phyloP scores from a whole-genome alignment of 2,797 vertebrate species.

The Sylvia borin region DNA sequence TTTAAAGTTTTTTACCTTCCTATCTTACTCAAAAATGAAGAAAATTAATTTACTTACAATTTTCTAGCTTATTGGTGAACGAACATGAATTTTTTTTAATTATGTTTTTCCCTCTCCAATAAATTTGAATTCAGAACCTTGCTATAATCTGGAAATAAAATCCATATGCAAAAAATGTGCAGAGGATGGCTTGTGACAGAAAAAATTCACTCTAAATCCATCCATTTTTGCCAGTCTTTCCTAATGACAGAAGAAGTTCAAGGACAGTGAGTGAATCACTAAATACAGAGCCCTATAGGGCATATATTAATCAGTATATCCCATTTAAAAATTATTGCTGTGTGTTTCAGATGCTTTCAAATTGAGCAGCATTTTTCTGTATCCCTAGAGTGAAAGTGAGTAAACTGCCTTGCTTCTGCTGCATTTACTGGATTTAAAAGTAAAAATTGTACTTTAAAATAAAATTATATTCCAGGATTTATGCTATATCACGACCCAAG shows the following conservation, averaged over 20 bases:
- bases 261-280: neutral
- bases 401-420: neutral
- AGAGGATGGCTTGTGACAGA: neutral
- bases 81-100: neutral
- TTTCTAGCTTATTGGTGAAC: neutral
- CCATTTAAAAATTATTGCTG: neutral
- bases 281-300: neutral
- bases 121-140: neutral
- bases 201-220: neutral
- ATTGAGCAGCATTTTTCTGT: neutral
- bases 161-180: neutral
- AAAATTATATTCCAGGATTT: neutral
- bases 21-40: neutral
- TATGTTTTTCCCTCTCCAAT: neutral
- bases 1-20: neutral
- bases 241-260: neutral
- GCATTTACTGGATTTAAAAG: neutral
- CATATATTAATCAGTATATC: neutral
- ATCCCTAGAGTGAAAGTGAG: fast-evolving
- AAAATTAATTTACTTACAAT: neutral
- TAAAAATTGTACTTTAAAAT: neutral
- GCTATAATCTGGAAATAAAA: neutral
- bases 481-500: neutral
- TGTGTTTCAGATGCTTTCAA: neutral
- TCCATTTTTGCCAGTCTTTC: neutral